A percentile compares a stretch with the other conserved stretches of the same genome.
These are phyloP conservation scores for Dryobates pubescens DNA, from an alignment of 2,797 vertebrate genomes.

Conservation along the genomic window DNA sequence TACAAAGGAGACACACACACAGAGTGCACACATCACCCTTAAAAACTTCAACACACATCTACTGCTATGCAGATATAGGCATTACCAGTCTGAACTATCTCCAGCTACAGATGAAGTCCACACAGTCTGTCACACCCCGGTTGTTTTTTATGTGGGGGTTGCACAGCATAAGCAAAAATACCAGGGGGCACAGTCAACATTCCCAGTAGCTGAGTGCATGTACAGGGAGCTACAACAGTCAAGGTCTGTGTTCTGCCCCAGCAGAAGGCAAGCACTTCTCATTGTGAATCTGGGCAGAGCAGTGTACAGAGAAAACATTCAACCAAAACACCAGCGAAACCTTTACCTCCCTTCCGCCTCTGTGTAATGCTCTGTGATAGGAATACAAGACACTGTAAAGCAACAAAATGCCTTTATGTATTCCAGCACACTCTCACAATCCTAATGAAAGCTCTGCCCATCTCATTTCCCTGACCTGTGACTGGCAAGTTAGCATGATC, in stretches of 20 bases:
- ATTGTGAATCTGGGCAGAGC: not conserved
- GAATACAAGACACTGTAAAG: not conserved
- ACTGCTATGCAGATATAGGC: too few relatives aligned
- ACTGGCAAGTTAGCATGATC: not conserved
- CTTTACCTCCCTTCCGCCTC: not conserved
- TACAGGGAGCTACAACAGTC: not conserved
- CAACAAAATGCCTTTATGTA: not conserved
- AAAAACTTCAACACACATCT: not conserved
- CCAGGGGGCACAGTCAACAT: not conserved
- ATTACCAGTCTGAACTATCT: not conserved
- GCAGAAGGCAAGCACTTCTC: not conserved
- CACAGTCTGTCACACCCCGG: rapidly evolving
- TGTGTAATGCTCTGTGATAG: rapidly evolving
- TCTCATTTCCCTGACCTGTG: not conserved
- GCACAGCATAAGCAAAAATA: not conserved
- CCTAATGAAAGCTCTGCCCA: not conserved
- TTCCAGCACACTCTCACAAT: not conserved
- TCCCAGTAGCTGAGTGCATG: not conserved
- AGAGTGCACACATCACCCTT: not conserved
- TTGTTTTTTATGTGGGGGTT: not conserved
- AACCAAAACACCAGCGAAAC: not conserved
- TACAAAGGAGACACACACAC: not conserved
- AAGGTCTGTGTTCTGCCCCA: not conserved
- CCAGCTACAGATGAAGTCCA: not conserved
- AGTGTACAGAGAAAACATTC: not conserved